A percentile compares a stretch with the other conserved stretches of the same genome.
Evolutionary conservation across 1,140 invertebrate genomes (phyloP).

Genomic region (Trigoniulus corallinus): DNA sequence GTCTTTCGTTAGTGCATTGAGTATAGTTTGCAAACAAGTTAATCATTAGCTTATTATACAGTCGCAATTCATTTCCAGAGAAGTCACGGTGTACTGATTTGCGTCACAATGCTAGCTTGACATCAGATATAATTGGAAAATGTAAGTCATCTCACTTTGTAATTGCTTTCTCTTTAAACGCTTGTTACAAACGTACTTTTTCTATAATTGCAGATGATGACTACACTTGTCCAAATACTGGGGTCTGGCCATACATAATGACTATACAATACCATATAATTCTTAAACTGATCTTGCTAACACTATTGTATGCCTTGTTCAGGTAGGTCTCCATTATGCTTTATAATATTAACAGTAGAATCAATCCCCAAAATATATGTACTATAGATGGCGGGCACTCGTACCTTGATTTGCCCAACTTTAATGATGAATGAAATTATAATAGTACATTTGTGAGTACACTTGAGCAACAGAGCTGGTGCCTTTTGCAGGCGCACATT

Average conservation of each 20-base stretch:
- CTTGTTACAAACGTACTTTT: background rate
- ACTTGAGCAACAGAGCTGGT: no score
- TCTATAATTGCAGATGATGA: conserved; percentile 10
- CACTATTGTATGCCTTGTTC: conserved; percentile 31
- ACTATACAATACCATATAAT: conserved; percentile 29
- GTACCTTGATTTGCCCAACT: background rate
- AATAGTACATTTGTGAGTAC: no score
- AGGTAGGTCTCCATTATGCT: conserved; percentile 17
- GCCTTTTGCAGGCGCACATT: no score
- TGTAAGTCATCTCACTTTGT: background rate
- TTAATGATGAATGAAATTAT: no score
- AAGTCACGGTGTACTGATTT: background rate
- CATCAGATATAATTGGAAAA: background rate
- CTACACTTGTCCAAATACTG: conserved; percentile 22
- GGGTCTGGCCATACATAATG: conserved; percentile 26
- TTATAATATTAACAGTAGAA: background rate
- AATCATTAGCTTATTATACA: no score
- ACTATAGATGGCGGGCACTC: no score
- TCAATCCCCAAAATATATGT: no score
- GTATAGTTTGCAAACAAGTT: background rate
- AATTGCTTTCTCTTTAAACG: background rate
- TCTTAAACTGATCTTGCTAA: conserved; percentile 28
- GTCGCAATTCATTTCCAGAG: background rate
- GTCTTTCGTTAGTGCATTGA: background rate
- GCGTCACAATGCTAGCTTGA: background rate